A percentile compares a stretch with the other conserved stretches of the same genome.
Conservation (phyloP, 2,888 invertebrate species). For the Drosophila recens region DNA sequence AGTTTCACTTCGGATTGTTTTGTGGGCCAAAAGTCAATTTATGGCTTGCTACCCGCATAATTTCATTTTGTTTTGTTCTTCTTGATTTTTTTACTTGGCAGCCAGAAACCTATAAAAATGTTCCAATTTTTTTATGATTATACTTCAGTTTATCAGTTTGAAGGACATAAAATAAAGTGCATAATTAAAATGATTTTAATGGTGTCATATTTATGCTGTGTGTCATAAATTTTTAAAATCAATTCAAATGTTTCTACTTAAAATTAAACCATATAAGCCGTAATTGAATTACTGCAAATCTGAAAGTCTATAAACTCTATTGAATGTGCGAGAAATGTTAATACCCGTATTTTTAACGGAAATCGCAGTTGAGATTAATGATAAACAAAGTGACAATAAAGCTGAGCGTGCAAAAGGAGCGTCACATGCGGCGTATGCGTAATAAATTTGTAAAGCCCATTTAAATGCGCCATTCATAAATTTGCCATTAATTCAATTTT, state of each 20-base stretch:
- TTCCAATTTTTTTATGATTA: slow-evolving; percentile 32
- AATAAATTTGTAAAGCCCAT: slow-evolving; percentile 23
- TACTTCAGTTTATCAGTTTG: slow-evolving; percentile 33
- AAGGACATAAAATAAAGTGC: slow-evolving; percentile 44
- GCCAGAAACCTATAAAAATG: slow-evolving; percentile 37
- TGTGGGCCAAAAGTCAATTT: slow-evolving; percentile 63
- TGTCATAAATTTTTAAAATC: slow-evolving; percentile 14
- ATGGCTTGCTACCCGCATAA: slow-evolving; percentile 69
- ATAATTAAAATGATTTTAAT: slow-evolving; percentile 46
- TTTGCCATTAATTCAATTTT: slow-evolving; percentile 54
- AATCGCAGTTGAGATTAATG: slow-evolving; percentile 8
- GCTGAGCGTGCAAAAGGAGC: background rate
- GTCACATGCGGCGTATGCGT: slow-evolving; percentile 8
- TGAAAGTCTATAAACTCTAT: slow-evolving; percentile 5
- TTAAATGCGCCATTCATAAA: slow-evolving; percentile 51
- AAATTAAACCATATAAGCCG: slow-evolving; percentile 1
- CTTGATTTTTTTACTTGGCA: slow-evolving; percentile 27
- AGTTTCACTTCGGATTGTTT: slow-evolving; percentile 36
- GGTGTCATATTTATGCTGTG: background rate
- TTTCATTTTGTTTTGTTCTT: slow-evolving; percentile 56
- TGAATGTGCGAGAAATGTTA: background rate
- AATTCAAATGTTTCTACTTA: background rate
- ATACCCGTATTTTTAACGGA: slow-evolving; percentile 5
- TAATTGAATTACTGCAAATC: slow-evolving; percentile 3
- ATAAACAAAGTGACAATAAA: slow-evolving; percentile 19